Evolutionary conservation across 2,113 vertebrate species (phyloP).

Genomic region (Misgurnus anguillicaudatus): DNA sequence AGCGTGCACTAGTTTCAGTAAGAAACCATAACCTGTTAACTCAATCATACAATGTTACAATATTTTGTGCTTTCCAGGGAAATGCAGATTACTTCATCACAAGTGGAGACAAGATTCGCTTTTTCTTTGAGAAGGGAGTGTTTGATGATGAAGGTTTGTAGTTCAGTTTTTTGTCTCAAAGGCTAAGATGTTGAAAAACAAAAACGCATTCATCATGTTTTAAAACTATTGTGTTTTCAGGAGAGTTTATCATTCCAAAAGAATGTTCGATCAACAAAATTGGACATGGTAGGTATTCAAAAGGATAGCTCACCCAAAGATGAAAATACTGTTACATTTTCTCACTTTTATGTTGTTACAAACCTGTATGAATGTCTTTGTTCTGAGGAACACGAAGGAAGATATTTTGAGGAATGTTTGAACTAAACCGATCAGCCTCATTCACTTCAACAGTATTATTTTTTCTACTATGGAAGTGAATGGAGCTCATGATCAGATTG

Average conservation of each 20-base stretch:
- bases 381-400: too few relatives aligned
- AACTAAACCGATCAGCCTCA: too few relatives aligned
- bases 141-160: slow-evolving; percentile 85
- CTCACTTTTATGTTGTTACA: not conserved
- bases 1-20: not conserved
- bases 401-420: too few relatives aligned
- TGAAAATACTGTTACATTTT: not conserved
- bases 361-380: too few relatives aligned
- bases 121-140: slow-evolving; percentile 96
- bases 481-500: too few relatives aligned
- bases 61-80: slow-evolving; percentile 74
- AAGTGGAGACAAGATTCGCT: slow-evolving; percentile 93
- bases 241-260: slow-evolving; percentile 83
- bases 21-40: not conserved
- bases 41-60: slow-evolving; percentile 6
- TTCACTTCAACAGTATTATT: too few relatives aligned
- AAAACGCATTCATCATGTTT: not conserved
- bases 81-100: slow-evolving; percentile 90
- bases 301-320: not conserved
- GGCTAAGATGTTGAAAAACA: not conserved
- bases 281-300: slow-evolving; percentile 83
- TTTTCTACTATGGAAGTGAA: too few relatives aligned
- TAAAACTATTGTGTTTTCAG: slow-evolving; percentile 64
- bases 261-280: slow-evolving; percentile 91
- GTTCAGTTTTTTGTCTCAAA: not conserved